Base-by-base conservation (phyloP, 2,888 invertebrate genomes). In the Steinernema scapterisci region DNA sequence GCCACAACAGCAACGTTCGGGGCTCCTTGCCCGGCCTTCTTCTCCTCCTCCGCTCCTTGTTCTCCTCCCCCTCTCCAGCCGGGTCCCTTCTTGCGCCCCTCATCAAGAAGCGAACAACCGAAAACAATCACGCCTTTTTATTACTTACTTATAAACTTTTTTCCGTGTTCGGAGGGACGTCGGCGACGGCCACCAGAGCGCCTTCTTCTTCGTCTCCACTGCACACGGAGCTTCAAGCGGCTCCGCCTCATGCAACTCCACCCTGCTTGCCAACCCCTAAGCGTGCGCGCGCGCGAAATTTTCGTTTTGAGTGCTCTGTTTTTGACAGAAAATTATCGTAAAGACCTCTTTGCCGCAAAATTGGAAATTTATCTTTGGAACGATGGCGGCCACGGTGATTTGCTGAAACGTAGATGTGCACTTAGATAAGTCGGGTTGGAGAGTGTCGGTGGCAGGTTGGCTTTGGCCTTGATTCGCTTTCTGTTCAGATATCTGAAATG, bases 261-360 rank as follows among this genome's bases (percentile, higher is more conserved):
- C 48, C 38, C 31, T 7, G 7, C 31, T 13, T 38, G 27, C 31
- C 31, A 9, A n/a, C n/a, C 27, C 31, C 13, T 63, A 7, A 7
- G 27, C 21, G 27, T 23, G 6, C 5, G 6, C n/a, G 27, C 21
- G 63, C 63, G 63, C 63, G 27, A 27, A 19, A 16, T 5, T 2
- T 16, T 19, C 31, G 2, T 19, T 31, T 63, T 63, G 63, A 63
- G 38, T 27, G 63, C 38, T 63, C 63, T 63, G 63, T 63, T 63
- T 63, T 63, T 63, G 63, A 63, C 63, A 63, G 27, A 63, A 16
- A 63, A 63, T 63, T 63, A 63, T 63, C 63, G 63, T 31, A 63
- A 63, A 63, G 27, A 27, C 63, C 27, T 27, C 63, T 21, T 27
- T 11, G 63, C 31, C 63, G 63, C 27, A 16, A 25, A 63, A 63